A percentile compares a stretch with the other conserved stretches of the same genome.
Evolutionary conservation across 2,888 invertebrate genomes (phyloP).

Genomic region (Cyclophora punctaria): DNA sequence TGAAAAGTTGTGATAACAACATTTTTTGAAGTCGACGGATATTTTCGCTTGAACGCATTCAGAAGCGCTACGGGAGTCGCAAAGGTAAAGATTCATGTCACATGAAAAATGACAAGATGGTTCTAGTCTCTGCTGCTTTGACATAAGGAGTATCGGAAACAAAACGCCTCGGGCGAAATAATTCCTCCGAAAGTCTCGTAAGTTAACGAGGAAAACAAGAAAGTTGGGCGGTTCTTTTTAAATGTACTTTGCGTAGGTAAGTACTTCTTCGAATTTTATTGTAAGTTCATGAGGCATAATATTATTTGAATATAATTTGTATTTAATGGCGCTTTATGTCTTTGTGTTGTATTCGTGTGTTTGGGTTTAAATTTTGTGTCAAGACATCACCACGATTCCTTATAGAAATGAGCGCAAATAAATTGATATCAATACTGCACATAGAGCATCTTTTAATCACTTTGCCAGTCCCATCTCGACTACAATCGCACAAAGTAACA

Average conservation of each 20-base stretch:
- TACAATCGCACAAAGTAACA: too few relatives aligned
- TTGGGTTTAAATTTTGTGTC: too few relatives aligned
- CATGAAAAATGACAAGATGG: conserved; percentile 26
- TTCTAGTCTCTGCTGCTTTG: conserved; percentile 33
- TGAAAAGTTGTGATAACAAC: conserved; percentile 35
- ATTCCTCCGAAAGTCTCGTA: conserved; percentile 35
- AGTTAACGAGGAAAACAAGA: conserved; percentile 53
- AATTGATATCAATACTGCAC: too few relatives aligned
- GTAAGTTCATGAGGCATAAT: not conserved
- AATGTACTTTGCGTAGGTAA: conserved; percentile 30
- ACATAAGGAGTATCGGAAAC: conserved; percentile 27
- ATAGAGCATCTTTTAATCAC: too few relatives aligned
- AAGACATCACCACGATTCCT: too few relatives aligned
- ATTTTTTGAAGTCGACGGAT: conserved; percentile 39
- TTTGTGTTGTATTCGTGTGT: not conserved
- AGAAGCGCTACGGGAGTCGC: conserved; percentile 34
- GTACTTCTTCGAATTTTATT: conserved; percentile 4
- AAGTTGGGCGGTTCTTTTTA: conserved; percentile 40
- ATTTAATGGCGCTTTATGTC: not conserved
- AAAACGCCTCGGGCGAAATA: conserved; percentile 31
- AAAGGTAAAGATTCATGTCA: conserved; percentile 32
- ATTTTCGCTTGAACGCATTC: conserved; percentile 43
- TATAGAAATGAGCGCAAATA: too few relatives aligned
- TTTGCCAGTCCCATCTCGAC: too few relatives aligned
- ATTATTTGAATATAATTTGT: not conserved